Percentiles rank a stretch among this genome's conserved stretches.
Evolutionary conservation across 2,113 vertebrate genomes (phyloP).

Genomic region (Argyrosomus japonicus): DNA sequence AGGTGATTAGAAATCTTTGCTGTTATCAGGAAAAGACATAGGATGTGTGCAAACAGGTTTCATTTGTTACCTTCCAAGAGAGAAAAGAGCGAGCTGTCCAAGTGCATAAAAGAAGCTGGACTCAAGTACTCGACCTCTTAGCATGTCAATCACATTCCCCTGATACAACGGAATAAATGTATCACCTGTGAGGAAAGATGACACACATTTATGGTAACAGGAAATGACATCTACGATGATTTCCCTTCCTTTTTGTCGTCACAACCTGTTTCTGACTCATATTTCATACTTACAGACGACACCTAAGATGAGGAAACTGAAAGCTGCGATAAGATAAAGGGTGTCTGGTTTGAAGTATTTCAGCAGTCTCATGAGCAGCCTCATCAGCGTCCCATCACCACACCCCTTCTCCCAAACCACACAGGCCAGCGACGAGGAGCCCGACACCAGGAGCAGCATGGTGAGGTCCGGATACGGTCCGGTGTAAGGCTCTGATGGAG

Average conservation of each 20-base stretch:
- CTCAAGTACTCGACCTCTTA: slow-evolving; percentile 72
- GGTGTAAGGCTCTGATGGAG: neutral
- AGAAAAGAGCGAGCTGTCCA: slow-evolving; percentile 78
- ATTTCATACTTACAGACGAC: slow-evolving; percentile 82
- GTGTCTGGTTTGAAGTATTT: slow-evolving; percentile 75
- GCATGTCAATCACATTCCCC: slow-evolving; percentile 86
- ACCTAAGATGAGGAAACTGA: slow-evolving; percentile 81
- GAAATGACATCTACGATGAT: neutral
- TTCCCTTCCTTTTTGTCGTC: no score
- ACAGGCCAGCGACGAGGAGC: slow-evolving; percentile 64
- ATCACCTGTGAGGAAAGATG: slow-evolving; percentile 74
- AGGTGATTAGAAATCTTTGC: neutral
- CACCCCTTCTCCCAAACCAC: slow-evolving; percentile 74
- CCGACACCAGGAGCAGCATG: slow-evolving; percentile 31
- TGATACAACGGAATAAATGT: slow-evolving; percentile 81
- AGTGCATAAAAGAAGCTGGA: slow-evolving; percentile 75
- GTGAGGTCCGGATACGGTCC: slow-evolving; percentile 48
- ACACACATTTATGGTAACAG: neutral
- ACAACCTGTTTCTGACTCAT: no score
- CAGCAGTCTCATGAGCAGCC: slow-evolving; percentile 77
- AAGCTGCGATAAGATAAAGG: slow-evolving; percentile 73
- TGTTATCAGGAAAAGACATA: neutral
- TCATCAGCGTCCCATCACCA: slow-evolving; percentile 4
- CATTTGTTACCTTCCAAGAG: slow-evolving; percentile 85
- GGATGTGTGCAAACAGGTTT: neutral